Evolutionary conservation across 2,888 invertebrate species (phyloP), one percentile per base, ranked within the genome.

Genomic region (Portevinia maculata): DNA sequence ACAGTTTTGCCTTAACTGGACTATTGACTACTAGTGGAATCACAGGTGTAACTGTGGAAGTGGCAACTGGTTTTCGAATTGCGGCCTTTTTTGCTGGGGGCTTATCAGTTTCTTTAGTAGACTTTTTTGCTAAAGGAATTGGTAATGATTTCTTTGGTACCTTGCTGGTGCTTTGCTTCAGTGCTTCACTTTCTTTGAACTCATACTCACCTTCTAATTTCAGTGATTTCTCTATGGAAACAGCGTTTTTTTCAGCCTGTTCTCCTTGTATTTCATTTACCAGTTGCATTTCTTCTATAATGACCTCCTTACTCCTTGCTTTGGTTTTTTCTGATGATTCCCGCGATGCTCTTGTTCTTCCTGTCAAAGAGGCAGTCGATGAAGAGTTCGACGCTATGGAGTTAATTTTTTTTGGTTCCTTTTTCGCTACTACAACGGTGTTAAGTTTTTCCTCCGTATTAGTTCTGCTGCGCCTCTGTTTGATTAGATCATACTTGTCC

Each of bases 401-500:
- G 17, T 19, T 73, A 11, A 50, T 21, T 24, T 73, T 83, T 44
- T 67, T 83, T 21, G 71, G 70, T 46, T 83, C 83, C 39, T 83
- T 86, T 76, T 44, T 85, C 52, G 30, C 84, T 30, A 15, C 83
- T 44, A 91, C 91, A 70, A 86, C 88, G 73, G 89, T 87, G 86
- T 91, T 91, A 79, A 91, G 91, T 86, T 92, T 92, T 21, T 83
- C 79, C 70, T 91, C 91, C 84, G 91, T 91, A 85, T 91, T 90
- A 21, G 91, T 91, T 86, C 93, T 90, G 87, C 92, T 91, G 86
- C 93, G 87, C 84, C 94, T 89, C 89, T 93, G 92, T 89, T 94
- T 92, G 76, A 93, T 92, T 87, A 93, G 91, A 86, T 93, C 93
- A 87, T 93, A 93, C 87, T 93, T 93, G 86, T 93, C 93, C 87